phyloP scores from a whole-genome alignment of 2,113 vertebrate species.

The Sprattus sprattus region DNA sequence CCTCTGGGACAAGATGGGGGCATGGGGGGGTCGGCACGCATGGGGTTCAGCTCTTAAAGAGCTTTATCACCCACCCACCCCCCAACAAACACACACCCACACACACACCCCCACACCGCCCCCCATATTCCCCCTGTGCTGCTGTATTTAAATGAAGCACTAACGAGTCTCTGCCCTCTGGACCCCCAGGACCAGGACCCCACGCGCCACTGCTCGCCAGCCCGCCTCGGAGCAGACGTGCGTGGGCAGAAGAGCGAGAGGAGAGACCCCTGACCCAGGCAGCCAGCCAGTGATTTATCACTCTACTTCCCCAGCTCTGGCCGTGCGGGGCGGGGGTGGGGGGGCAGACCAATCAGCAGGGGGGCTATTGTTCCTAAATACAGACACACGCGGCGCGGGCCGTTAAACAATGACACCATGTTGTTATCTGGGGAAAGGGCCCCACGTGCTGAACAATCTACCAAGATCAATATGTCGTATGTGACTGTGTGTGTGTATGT shows the following conservation, averaged over 20 bases:
- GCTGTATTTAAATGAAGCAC: slow-evolving; percentile 51
- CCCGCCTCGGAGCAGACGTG: slow-evolving; percentile 37
- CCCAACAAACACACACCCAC: neutral
- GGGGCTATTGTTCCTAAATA: slow-evolving; percentile 21
- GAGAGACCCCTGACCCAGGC: slow-evolving; percentile 31
- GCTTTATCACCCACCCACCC: neutral
- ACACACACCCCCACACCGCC: neutral
- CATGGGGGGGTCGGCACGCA: neutral
- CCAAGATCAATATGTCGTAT: slow-evolving; percentile 11
- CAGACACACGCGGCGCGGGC: neutral
- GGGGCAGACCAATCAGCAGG: slow-evolving; percentile 23
- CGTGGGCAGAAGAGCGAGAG: slow-evolving; percentile 32
- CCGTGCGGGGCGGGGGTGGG: neutral
- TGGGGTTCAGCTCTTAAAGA: neutral
- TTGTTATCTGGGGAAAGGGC: slow-evolving; percentile 19
- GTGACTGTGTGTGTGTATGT: neutral
- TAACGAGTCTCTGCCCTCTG: slow-evolving; percentile 32
- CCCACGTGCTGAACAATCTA: neutral
- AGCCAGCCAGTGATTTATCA: slow-evolving; percentile 64
- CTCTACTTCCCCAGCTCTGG: slow-evolving; percentile 11
- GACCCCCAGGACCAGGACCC: neutral
- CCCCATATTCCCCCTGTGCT: slow-evolving; percentile 8
- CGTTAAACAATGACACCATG: slow-evolving; percentile 26
- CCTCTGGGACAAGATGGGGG: neutral
- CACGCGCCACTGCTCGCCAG: slow-evolving; percentile 25